A percentile compares a stretch with the other conserved stretches of the same genome.
Conservation (phyloP, 2,797 vertebrate genomes). For the Hybognathus amarus region DNA sequence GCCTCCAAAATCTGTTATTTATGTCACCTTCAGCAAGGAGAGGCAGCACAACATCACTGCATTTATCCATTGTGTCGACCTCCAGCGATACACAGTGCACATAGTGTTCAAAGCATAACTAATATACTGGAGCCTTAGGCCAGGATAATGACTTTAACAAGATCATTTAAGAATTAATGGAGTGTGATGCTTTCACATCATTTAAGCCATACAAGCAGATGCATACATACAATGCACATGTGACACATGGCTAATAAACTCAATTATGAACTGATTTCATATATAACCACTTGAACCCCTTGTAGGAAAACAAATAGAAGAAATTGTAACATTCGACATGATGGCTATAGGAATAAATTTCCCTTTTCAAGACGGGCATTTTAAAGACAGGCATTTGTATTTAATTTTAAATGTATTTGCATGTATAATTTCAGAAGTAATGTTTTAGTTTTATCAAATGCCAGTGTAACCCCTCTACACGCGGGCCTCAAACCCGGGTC, state of each 20-base stretch:
- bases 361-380: no score
- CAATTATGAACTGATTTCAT: background rate
- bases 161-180: slow-evolving; percentile 49
- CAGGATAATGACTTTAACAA: slow-evolving; percentile 50
- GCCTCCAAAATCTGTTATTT: slow-evolving; percentile 43
- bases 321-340: background rate
- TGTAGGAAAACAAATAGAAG: background rate
- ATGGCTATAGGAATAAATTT: background rate
- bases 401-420: no score
- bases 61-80: slow-evolving; percentile 20
- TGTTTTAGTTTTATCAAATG: no score
- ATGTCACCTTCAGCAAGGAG: slow-evolving; percentile 47
- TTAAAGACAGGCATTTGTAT: no score
- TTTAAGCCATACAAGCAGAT: slow-evolving; percentile 27
- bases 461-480: no score
- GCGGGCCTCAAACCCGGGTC: no score
- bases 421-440: no score
- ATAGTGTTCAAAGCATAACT: slow-evolving; percentile 25
- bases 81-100: background rate
- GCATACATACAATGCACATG: slow-evolving; percentile 19
- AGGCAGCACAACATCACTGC: background rate
- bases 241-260: background rate
- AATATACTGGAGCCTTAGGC: slow-evolving; percentile 14
- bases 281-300: background rate
- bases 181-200: slow-evolving; percentile 33